Conservation (phyloP, 64 coral and sea anemone genomes). For the Cladopsammia gracilis region DNA sequence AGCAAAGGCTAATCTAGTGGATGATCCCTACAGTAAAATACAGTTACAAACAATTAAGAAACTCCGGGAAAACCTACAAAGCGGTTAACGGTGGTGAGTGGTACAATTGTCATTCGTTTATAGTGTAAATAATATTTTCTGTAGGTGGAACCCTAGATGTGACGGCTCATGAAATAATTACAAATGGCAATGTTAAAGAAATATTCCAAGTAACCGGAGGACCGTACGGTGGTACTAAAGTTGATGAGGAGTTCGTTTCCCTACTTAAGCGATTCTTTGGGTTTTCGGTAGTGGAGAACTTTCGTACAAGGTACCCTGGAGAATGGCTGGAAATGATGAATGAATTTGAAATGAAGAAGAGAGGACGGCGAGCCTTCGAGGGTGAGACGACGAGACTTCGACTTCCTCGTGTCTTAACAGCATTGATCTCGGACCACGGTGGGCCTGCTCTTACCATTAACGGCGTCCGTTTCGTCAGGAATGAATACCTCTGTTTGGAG, state of each 20-base stretch:
- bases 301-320: background rate
- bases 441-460: background rate
- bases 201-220: conserved; percentile 54
- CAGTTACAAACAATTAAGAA: too few relatives aligned
- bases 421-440: background rate
- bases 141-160: conserved; percentile 10
- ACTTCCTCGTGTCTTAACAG: conserved; percentile 17
- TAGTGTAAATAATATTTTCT: background rate
- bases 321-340: conserved; percentile 58
- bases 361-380: conserved; percentile 44
- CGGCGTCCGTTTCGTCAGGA: background rate
- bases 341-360: conserved; percentile 65
- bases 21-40: too few relatives aligned
- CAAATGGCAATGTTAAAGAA: conserved; percentile 41
- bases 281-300: background rate
- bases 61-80: background rate
- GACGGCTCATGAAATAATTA: conserved; percentile 31
- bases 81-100: background rate
- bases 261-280: conserved; percentile 38
- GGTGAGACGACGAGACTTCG: conserved; percentile 14
- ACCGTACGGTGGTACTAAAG: conserved; percentile 19
- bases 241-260: conserved; percentile 43
- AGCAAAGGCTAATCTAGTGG: too few relatives aligned
- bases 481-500: background rate
- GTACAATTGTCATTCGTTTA: too few relatives aligned